phyloP scores from a whole-genome alignment of 2,797 vertebrate genomes.

The Muraenolepis orangiensis region DNA sequence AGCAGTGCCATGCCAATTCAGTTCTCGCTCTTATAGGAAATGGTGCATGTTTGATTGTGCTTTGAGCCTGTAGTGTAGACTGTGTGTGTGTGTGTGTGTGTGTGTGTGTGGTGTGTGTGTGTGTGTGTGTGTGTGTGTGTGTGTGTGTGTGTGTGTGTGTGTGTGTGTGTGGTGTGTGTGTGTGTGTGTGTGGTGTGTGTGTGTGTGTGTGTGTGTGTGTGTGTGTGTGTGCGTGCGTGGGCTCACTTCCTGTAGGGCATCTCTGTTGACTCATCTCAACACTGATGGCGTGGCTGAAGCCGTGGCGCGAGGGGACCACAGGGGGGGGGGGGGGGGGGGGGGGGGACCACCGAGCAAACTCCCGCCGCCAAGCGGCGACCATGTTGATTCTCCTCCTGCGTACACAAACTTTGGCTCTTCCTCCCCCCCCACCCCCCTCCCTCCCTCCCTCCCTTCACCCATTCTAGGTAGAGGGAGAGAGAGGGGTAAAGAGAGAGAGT shows the following conservation, averaged over 20 bases:
- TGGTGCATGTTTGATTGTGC: not conserved
- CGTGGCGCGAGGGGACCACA: slow-evolving; percentile 38
- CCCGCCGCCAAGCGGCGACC: slow-evolving; percentile 37
- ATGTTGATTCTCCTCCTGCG: slow-evolving; percentile 47
- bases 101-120: slow-evolving; percentile 1
- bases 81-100: not conserved
- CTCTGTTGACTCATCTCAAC: slow-evolving; percentile 50
- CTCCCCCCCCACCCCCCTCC: slow-evolving; percentile 18
- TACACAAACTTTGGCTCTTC: slow-evolving; percentile 45
- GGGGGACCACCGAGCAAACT: slow-evolving; percentile 54
- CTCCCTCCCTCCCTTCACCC: slow-evolving; percentile 17
- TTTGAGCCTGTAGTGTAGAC: not conserved
- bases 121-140: slow-evolving; percentile 1
- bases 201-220: slow-evolving; percentile 12
- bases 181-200: slow-evolving; percentile 2
- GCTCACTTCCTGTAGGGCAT: slow-evolving; percentile 43
- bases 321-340: too few species aligned
- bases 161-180: slow-evolving; percentile 15
- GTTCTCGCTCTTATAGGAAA: slow-evolving; percentile 16
- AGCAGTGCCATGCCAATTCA: slow-evolving; percentile 19
- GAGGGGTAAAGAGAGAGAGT: too few species aligned
- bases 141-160: slow-evolving; percentile 21
- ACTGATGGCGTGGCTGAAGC: slow-evolving; percentile 61
- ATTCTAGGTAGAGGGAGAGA: not conserved
- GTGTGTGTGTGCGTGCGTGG: slow-evolving; percentile 27